These are phyloP conservation scores for Chrysolophus pictus DNA, from an alignment of 2,797 vertebrate species.

Conservation along the genomic window DNA sequence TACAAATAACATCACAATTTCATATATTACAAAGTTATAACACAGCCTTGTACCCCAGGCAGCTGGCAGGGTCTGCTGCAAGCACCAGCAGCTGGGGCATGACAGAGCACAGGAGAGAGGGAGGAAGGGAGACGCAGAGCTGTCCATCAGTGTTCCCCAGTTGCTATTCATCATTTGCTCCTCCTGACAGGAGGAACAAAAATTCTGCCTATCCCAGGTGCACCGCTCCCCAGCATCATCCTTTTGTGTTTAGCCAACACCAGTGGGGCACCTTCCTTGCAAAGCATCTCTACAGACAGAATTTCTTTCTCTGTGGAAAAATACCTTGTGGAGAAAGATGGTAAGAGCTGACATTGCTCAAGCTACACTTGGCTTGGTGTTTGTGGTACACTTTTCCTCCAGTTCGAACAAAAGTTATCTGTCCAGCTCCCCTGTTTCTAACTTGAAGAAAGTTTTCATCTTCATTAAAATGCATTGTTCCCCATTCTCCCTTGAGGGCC, in stretches of 20 bases:
- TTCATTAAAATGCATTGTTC: constrained; percentile 45
- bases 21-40: neutral
- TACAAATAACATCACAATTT: neutral
- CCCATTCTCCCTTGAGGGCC: neutral
- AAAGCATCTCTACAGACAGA: neutral
- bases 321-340: neutral
- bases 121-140: neutral
- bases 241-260: neutral
- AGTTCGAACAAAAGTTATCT: neutral
- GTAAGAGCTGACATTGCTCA: neutral
- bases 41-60: neutral
- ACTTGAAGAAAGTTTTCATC: constrained; percentile 14
- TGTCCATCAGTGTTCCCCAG: neutral
- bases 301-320: neutral
- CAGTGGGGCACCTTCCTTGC: neutral
- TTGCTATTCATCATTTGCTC: neutral
- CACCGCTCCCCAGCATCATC: neutral
- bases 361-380: neutral
- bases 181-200: neutral
- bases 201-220: neutral
- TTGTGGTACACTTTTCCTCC: neutral
- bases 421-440: neutral
- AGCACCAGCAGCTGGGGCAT: neutral
- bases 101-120: neutral
- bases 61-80: neutral